Conservation (phyloP, 2,113 vertebrate genomes). For the Steatornis caripensis region DNA sequence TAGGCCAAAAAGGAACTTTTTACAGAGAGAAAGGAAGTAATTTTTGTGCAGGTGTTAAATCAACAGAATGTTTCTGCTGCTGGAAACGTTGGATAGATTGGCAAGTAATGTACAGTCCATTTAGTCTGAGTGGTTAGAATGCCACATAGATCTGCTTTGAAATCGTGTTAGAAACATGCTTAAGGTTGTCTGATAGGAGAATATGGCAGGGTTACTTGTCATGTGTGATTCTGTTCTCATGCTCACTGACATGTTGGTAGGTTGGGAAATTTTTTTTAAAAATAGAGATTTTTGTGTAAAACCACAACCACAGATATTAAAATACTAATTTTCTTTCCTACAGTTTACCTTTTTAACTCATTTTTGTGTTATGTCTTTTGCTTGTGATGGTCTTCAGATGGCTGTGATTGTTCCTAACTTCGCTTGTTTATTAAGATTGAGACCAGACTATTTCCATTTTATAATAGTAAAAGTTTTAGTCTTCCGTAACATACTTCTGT, state of each 20-base stretch:
- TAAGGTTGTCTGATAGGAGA: background rate
- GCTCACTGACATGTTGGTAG: background rate
- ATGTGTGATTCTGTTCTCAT: background rate
- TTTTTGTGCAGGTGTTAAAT: background rate
- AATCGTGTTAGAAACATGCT: background rate
- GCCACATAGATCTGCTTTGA: background rate
- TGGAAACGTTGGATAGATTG: background rate
- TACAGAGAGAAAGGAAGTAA: background rate
- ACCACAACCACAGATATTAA: background rate
- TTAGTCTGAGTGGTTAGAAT: background rate
- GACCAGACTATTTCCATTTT: background rate
- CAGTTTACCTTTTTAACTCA: background rate
- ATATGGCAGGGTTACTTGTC: background rate
- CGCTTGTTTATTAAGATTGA: background rate
- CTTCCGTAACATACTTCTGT: background rate
- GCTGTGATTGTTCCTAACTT: background rate
- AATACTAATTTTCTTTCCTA: background rate
- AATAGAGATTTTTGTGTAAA: background rate
- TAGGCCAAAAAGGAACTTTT: background rate
- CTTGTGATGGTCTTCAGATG: background rate
- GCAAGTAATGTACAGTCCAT: background rate
- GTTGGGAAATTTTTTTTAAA: background rate
- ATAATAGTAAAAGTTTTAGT: background rate
- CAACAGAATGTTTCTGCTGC: background rate
- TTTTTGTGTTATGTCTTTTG: background rate